A percentile compares a stretch with the other conserved stretches of the same genome.
These are phyloP conservation scores for Campoletis sonorensis DNA, from an alignment of 1,140 invertebrate genomes.

Conservation along the genomic window DNA sequence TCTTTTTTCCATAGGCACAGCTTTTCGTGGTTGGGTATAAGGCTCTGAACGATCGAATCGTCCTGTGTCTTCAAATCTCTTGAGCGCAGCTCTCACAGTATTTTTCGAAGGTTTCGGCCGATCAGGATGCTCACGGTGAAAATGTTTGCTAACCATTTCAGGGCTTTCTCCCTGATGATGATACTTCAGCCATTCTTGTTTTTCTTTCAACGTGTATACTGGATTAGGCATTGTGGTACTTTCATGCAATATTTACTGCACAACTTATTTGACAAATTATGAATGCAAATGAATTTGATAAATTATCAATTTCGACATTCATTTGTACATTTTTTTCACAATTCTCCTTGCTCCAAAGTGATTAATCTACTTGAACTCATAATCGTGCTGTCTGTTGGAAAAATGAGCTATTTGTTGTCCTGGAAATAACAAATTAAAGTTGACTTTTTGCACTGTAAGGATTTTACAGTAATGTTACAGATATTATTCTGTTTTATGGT, in stretches of 20 bases:
- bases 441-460: background rate
- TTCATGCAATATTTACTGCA: background rate
- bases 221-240: slow-evolving; percentile 37
- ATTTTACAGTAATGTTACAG: too few relatives aligned
- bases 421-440: background rate
- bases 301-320: background rate
- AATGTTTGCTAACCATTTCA: slow-evolving; percentile 40
- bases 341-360: background rate
- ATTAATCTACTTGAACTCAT: background rate
- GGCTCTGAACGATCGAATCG: slow-evolving; percentile 34
- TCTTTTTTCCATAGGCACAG: slow-evolving; percentile 36
- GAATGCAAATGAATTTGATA: background rate
- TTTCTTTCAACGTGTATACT: slow-evolving; percentile 35
- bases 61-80: slow-evolving; percentile 40
- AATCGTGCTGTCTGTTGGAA: background rate
- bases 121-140: slow-evolving; percentile 29
- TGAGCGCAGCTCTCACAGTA: slow-evolving; percentile 36
- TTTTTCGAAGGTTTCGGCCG: slow-evolving; percentile 41
- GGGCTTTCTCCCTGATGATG: slow-evolving; percentile 39
- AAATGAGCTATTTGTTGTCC: background rate
- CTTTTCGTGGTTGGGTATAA: slow-evolving; percentile 25
- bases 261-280: background rate
- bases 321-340: background rate
- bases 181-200: slow-evolving; percentile 40
- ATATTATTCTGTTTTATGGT: too few relatives aligned